Conservation (phyloP, 2,888 invertebrate species). For the Myathropa florea region DNA sequence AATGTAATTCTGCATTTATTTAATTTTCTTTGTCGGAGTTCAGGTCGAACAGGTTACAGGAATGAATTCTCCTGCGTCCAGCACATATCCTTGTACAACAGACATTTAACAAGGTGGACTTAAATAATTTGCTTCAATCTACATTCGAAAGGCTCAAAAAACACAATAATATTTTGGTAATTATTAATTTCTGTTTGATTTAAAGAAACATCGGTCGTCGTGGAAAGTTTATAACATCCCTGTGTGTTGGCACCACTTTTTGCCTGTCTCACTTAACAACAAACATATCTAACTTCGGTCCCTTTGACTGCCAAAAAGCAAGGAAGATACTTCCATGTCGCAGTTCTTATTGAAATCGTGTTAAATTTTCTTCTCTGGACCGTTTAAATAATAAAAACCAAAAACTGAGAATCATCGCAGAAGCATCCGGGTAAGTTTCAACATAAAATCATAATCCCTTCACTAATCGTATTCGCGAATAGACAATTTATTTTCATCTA, state of each 20-base stretch:
- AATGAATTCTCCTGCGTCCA: too few relatives aligned
- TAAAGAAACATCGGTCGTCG: neutral
- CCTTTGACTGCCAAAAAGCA: conserved; percentile 48
- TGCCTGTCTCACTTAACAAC: neutral
- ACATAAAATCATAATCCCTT: neutral
- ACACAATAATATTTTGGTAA: too few relatives aligned
- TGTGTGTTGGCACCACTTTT: conserved; percentile 20
- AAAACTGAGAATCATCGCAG: conserved; percentile 67
- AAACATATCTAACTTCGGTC: conserved; percentile 45
- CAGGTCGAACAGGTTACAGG: too few relatives aligned
- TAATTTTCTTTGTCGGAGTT: too few relatives aligned
- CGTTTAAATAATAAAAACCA: conserved; percentile 62
- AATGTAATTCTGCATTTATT: too few relatives aligned
- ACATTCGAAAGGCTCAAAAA: too few relatives aligned
- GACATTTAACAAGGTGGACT: too few relatives aligned
- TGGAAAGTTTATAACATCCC: too few relatives aligned
- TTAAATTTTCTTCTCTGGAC: conserved; percentile 71
- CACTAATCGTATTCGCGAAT: neutral
- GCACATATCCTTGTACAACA: too few relatives aligned
- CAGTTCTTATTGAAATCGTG: conserved; percentile 74
- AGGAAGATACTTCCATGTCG: conserved; percentile 68
- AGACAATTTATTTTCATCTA: neutral
- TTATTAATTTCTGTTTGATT: too few relatives aligned
- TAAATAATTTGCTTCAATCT: too few relatives aligned
- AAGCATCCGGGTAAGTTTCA: conserved; percentile 67